A percentile compares a stretch with the other conserved stretches of the same genome.
Conservation (phyloP, 2,113 vertebrate genomes). For the Octodon degus region DNA sequence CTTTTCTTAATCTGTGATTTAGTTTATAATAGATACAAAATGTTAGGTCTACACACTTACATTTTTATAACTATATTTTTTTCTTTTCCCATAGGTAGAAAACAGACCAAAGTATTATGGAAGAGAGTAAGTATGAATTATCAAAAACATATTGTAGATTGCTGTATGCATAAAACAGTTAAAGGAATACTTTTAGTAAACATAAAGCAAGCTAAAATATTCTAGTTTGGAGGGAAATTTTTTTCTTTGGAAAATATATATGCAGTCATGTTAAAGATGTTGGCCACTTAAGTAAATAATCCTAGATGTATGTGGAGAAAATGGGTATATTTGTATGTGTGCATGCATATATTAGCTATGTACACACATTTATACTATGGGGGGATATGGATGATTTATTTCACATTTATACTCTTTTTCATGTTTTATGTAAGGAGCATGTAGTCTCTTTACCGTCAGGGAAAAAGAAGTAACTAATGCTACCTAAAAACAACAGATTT, state of each 20-base stretch:
- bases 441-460: neutral
- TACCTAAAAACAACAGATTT: neutral
- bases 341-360: neutral
- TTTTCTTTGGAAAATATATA: conserved; percentile 12
- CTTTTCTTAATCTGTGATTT: conserved; percentile 37
- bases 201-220: conserved; percentile 38
- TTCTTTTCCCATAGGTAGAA: conserved; percentile 91
- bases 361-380: neutral
- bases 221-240: conserved; percentile 34
- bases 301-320: conserved; percentile 8
- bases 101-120: conserved; percentile 99
- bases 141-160: conserved; percentile 60
- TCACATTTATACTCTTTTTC: neutral
- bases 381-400: neutral
- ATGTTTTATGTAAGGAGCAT: conserved; percentile 13
- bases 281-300: conserved; percentile 30
- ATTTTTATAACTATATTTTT: conserved; percentile 69
- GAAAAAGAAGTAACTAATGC: neutral
- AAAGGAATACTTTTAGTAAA: conserved; percentile 56
- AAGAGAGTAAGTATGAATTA: conserved; percentile 94
- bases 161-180: conserved; percentile 51
- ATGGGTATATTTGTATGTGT: neutral
- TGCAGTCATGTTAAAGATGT: conserved; percentile 27
- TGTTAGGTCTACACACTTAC: conserved; percentile 50
- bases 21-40: conserved; percentile 23